A percentile compares a stretch with the other conserved stretches of the same genome.
These are phyloP conservation scores for Sisor rabdophorus DNA, from an alignment of 2,113 vertebrate species.

Conservation along the genomic window DNA sequence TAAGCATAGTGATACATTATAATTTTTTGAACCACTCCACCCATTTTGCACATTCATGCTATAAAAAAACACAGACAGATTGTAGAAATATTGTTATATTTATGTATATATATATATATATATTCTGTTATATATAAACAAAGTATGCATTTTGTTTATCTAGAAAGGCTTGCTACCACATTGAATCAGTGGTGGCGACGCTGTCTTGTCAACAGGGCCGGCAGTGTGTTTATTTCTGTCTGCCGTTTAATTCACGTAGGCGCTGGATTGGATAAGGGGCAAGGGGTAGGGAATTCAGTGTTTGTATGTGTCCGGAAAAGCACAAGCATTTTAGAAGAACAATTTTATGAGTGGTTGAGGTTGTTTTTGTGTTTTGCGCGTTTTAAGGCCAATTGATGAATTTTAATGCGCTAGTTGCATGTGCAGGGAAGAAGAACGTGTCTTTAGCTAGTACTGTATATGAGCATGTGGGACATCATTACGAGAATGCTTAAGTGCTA, in stretches of 20 bases:
- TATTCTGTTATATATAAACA: no score
- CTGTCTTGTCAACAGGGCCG: slow-evolving; percentile 1
- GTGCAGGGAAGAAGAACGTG: background rate
- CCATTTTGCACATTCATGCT: no score
- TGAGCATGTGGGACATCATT: background rate
- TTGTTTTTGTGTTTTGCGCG: slow-evolving; percentile 35
- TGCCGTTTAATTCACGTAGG: background rate
- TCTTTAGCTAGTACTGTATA: background rate
- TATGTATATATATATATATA: no score
- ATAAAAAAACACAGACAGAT: background rate
- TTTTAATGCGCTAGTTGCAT: slow-evolving; percentile 32
- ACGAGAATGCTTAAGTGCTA: background rate
- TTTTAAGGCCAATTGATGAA: slow-evolving; percentile 32
- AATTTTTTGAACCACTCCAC: no score
- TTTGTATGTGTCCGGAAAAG: slow-evolving; percentile 1
- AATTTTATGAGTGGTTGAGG: slow-evolving; percentile 32
- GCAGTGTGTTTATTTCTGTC: background rate
- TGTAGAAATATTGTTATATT: background rate
- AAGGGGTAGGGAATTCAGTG: background rate
- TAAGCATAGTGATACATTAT: background rate
- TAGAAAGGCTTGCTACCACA: no score
- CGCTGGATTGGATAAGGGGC: background rate
- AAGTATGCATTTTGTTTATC: no score
- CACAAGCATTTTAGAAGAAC: slow-evolving; percentile 22
- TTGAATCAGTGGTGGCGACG: background rate